Evolutionary conservation across 2,888 invertebrate species (phyloP), one percentile per base, ranked within the genome.

Genomic region (Hypercompe scribonia): DNA sequence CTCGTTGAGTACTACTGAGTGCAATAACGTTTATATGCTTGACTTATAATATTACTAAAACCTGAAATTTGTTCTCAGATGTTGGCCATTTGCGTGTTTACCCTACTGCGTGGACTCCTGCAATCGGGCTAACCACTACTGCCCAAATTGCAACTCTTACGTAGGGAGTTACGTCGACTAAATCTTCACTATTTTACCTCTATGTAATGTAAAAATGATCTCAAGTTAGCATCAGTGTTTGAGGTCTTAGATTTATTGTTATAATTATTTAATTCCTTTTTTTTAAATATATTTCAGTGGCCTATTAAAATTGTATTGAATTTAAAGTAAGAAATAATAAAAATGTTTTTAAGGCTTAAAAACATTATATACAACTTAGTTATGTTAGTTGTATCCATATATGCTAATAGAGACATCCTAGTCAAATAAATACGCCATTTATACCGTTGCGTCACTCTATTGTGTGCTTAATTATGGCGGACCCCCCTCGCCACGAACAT

Each of bases 21-120:
- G 8, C 1, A 39, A 2, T 18, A 18, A 13, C 28, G 18, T 28
- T 50, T 50, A 33, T 67, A 34, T n/a, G 54, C 18, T 71, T 67
- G 69, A 66, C 63, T 67, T 50, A 4, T n/a, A 13, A 7, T 0
- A 42, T 39, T n/a, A n/a, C n/a, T n/a, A n/a, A n/a, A 39, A 8
- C 1, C 50, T 63, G n/a, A 61, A 24, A 21, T 70, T 70, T 24
- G 1, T 73, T 90, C 91, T 68, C 87, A 96, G 96, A 65, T 95
- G 93, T 81, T 96, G 96, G 96, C 96, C 96, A 0, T 96, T 96
- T 74, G 94, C 94, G 11, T 95, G 95, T 72, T 73, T 96, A 15
- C 96, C 97, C 0, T 97, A 96, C 80, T 96, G 96, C 82, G 90
- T 95, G 88, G 93, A 96, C 70, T 92, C 95, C 39, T 96, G 96